phyloP scores from a whole-genome alignment of 2,888 invertebrate species.

The Cryptocephalus primarius region DNA sequence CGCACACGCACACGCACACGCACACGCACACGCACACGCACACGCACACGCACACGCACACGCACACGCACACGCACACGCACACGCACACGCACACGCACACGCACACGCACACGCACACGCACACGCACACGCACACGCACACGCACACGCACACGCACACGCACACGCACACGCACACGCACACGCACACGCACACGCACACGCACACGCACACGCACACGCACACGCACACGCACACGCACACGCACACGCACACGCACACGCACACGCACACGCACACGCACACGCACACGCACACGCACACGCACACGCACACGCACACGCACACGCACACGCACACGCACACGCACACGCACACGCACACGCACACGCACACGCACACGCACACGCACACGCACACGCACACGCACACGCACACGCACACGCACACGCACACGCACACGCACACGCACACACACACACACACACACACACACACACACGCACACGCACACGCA shows the following conservation, averaged over 20 bases:
- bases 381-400: too few relatives aligned
- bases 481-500: background rate
- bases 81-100: constrained; percentile 1
- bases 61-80: constrained; percentile 1
- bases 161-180: constrained; percentile 1
- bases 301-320: constrained; percentile 1
- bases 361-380: too few relatives aligned
- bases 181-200: constrained; percentile 1
- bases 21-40: constrained; percentile 1
- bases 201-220: constrained; percentile 1
- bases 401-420: too few relatives aligned
- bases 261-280: constrained; percentile 1
- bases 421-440: too few relatives aligned
- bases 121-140: constrained; percentile 1
- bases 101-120: constrained; percentile 1
- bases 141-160: constrained; percentile 1
- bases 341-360: constrained; percentile 1
- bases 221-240: constrained; percentile 1
- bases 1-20: constrained; percentile 1
- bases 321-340: constrained; percentile 1
- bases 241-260: constrained; percentile 1
- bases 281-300: constrained; percentile 1
- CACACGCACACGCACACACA: too few relatives aligned
- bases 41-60: constrained; percentile 1
- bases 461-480: too few relatives aligned